phyloP scores from a whole-genome alignment of 2,888 invertebrate genomes.

The Pseudococcus viburni region DNA sequence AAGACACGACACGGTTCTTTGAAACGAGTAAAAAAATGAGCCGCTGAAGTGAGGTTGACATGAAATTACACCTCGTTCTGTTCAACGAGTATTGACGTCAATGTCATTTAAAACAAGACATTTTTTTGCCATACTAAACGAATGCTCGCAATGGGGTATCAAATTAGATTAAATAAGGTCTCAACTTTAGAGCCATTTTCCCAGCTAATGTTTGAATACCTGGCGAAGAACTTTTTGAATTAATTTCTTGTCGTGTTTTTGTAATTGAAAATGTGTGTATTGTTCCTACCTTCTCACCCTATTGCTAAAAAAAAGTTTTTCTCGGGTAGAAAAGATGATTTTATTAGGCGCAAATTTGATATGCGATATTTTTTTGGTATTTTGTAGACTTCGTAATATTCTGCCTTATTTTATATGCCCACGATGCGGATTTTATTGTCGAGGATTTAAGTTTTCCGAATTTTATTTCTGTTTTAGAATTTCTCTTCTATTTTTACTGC shows the following conservation, averaged over 20 bases:
- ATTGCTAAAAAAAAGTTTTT: too few relatives aligned
- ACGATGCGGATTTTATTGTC: too few relatives aligned
- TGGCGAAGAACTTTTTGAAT: neutral
- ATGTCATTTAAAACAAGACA: conserved; percentile 16
- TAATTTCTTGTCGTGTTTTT: too few relatives aligned
- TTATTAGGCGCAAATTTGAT: too few relatives aligned
- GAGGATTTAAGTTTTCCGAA: neutral
- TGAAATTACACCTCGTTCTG: conserved; percentile 18
- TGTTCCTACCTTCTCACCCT: too few relatives aligned
- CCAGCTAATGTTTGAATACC: neutral
- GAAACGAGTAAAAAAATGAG: neutral
- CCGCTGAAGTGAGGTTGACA: neutral
- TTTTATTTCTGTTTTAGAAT: neutral
- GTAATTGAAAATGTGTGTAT: too few relatives aligned
- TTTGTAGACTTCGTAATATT: neutral
- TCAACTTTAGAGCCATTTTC: neutral
- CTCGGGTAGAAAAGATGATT: too few relatives aligned
- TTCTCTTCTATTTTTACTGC: too few relatives aligned
- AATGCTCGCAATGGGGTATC: neutral
- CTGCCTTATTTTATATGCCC: neutral
- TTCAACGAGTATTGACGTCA: conserved; percentile 11
- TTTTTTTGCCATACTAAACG: neutral
- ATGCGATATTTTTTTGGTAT: too few relatives aligned
- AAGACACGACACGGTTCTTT: neutral
- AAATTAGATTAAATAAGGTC: neutral